Conservation (phyloP, 2,888 invertebrate genomes). For the Ctenicera cuprea region DNA sequence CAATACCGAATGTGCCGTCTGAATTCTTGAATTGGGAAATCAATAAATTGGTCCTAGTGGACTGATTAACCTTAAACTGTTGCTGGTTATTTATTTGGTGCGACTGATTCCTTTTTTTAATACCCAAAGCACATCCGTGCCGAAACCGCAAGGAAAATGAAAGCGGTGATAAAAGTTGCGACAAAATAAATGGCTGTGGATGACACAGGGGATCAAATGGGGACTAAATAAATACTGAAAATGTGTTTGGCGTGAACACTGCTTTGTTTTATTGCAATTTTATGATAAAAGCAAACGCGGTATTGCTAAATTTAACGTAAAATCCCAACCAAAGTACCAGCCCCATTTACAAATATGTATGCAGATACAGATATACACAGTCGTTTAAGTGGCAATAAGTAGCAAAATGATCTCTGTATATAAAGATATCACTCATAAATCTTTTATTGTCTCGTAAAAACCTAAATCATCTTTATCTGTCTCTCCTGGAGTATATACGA, state of each 20-base stretch:
- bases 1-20: slow-evolving; percentile 37
- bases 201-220: slow-evolving; percentile 26
- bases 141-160: slow-evolving; percentile 12
- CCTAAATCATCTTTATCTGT: slow-evolving; percentile 38
- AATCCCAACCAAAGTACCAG: background rate
- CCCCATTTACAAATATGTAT: background rate
- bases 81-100: slow-evolving; percentile 11
- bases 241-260: slow-evolving; percentile 8
- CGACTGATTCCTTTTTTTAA: slow-evolving; percentile 19
- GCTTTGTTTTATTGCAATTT: slow-evolving; percentile 17
- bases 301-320: slow-evolving; percentile 19
- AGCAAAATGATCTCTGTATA: slow-evolving; percentile 21
- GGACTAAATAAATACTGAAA: slow-evolving; percentile 24
- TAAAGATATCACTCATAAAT: slow-evolving; percentile 30
- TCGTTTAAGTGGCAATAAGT: slow-evolving; percentile 5
- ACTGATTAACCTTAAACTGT: slow-evolving; percentile 27
- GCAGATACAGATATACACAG: background rate
- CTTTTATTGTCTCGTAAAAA: slow-evolving; percentile 42
- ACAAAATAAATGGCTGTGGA: slow-evolving; percentile 21
- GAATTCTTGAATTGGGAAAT: slow-evolving; percentile 42
- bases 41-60: slow-evolving; percentile 40
- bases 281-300: slow-evolving; percentile 2
- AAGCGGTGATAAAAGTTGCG: slow-evolving; percentile 17
- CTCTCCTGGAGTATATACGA: slow-evolving; percentile 23
- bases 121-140: background rate